Base-by-base conservation (phyloP, 2,888 invertebrate genomes). In the Ennomos fuscantarius region DNA sequence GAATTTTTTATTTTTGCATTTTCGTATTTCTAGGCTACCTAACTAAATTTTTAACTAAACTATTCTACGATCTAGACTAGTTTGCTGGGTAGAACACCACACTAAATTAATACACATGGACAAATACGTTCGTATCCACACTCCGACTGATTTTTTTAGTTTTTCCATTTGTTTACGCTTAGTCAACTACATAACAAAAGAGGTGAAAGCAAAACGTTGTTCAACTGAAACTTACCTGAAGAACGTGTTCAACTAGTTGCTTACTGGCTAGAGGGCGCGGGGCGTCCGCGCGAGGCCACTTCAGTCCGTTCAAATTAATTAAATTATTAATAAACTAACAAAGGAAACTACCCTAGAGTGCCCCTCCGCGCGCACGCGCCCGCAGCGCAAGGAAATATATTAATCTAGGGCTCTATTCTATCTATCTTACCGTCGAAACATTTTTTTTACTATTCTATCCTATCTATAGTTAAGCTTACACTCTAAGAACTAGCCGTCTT, bases 21-120 rank as follows among this genome's bases (percentile, higher is more conserved):
- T 68, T 93, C 92, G 92, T 93, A 92, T 89, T 86, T 81, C 92
- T 93, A 92, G 83, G 77, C 88, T 92, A 92, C 87, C 92, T 93
- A 93, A 87, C 91, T 92, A 92, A 89, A 83, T 90, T 87, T 79
- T 88, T 92, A 92, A 75, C 93, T 93, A 93, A 86, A 84, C 91
- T 93, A 93, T 87, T 79, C 93, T 93, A 93, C 86, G 84, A 78
- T 90, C 92, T 92, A 93, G 92, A 93, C 93, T 93, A 93, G 93
- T 92, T 83, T 89, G 87, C 87, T 84, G 88, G 91, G 91, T 90
- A 89, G 87, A 90, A 91, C 88, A 90, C 91, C 92, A 88, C 88
- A 86, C 89, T 91, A 89, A 86, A 87, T 79, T 89, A 90, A 87
- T 91, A 91, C 90, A 65, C 65, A 87, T 92, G 92, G 93, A 93